Base-by-base conservation (phyloP, 1,140 invertebrate genomes). In the Zophobas morio region DNA sequence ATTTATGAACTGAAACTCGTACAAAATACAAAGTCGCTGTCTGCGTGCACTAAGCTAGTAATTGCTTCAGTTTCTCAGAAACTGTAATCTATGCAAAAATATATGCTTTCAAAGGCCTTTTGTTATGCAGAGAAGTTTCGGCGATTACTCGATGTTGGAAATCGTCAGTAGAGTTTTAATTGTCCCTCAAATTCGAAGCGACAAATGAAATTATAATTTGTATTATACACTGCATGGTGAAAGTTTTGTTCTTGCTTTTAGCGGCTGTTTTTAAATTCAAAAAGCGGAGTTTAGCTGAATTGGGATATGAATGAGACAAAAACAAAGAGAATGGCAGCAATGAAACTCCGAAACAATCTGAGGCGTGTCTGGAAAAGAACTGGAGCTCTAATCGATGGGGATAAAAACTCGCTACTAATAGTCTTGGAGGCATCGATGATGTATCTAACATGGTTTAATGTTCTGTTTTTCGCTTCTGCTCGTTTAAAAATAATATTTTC, bases 341-440 rank as follows among this genome's bases (percentile, higher is more conserved):
- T 46, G n/a, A 66, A 42, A 66, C 60, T 66, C 6, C 20, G 60
- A 42, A 66, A 66, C 60, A 66, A 66, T 66, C 39, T 34, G 60
- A 36, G 60, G 60, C 60, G 60, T 66, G 60, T 37, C 33, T 42
- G 39, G 20, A 3, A 42, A 66, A 42, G 60, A 66, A 66, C 8
- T 32, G 39, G 33, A 66, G 42, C 37, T 39, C 20, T 47, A 66
- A 66, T 66, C 39, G 60, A 8, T 32, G 5, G 60, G 60, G 60
- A 66, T 66, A 66, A 33, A 66, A 66, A 42, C 39, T n/a, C 8
- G 42, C 60, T 42, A 66, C 39, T 66, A 46, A 66, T 66, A 42
- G 60, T 32, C 60, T 42, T 40, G 5, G 34, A 39, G 60, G 20
- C 42, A 66, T 66, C 60, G 60, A n/a, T 51, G n/a, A 51, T 51